Evolutionary conservation across 2,888 invertebrate species (phyloP).

Genomic region (Drosophila kuntzei): DNA sequence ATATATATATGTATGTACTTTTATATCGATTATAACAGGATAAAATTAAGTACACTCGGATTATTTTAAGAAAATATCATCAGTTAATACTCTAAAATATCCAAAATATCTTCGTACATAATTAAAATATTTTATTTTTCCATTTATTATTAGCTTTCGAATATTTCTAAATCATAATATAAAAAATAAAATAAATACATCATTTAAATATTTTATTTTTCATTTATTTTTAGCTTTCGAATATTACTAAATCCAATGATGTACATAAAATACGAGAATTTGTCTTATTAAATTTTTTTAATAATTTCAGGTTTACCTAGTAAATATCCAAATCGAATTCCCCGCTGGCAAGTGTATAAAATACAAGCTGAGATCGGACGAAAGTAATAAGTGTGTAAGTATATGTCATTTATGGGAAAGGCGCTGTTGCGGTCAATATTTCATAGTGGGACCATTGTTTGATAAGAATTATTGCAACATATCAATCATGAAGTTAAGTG

Average conservation of each 20-base stretch:
- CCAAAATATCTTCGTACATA: background rate
- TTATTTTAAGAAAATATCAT: background rate
- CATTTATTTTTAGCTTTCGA: background rate
- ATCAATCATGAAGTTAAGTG: conserved; percentile 79
- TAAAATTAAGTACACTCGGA: background rate
- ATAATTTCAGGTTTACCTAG: background rate
- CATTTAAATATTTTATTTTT: background rate
- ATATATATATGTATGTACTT: too few relatives aligned
- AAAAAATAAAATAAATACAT: too few relatives aligned
- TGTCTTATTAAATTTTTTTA: background rate
- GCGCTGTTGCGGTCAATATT: conserved; percentile 57
- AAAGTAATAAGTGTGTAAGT: conserved; percentile 9
- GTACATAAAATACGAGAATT: background rate
- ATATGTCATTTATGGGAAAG: conserved; percentile 47
- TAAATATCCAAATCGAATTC: background rate
- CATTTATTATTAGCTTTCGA: too few relatives aligned
- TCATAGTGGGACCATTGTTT: conserved; percentile 69
- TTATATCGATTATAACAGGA: background rate
- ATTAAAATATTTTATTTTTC: too few relatives aligned
- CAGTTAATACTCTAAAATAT: background rate
- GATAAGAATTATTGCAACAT: conserved; percentile 80
- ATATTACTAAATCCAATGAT: background rate
- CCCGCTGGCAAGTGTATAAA: conserved; percentile 19
- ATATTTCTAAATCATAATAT: too few relatives aligned
- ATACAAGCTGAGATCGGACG: too few relatives aligned